Percentiles rank a stretch among this genome's conserved stretches.
These are phyloP conservation scores for Chromis chromis DNA, from an alignment of 2,797 vertebrate species.

Conservation along the genomic window DNA sequence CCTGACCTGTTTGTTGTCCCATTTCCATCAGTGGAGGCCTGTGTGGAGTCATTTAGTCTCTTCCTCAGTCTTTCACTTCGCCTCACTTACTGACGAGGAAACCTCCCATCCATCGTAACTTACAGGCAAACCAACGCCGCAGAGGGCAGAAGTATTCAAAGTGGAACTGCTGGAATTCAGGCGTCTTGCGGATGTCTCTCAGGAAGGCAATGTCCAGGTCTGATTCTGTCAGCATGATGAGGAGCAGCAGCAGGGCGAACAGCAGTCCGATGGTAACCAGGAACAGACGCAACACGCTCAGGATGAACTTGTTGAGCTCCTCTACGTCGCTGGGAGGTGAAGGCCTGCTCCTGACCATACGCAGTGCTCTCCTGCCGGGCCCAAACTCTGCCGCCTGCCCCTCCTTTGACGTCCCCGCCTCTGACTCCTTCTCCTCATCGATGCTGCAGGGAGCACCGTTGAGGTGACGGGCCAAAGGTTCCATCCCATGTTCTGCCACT, in stretches of 20 bases:
- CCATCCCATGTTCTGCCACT: slow-evolving; percentile 89
- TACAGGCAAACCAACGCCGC: slow-evolving; percentile 97
- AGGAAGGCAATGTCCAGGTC: slow-evolving; percentile 98
- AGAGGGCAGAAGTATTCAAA: slow-evolving; percentile 99
- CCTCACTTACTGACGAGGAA: slow-evolving; percentile 88
- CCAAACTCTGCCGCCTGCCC: slow-evolving; percentile 56
- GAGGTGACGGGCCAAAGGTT: slow-evolving; percentile 87
- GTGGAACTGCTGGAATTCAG: slow-evolving; percentile 99
- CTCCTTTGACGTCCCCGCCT: slow-evolving; percentile 74
- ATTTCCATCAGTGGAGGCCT: slow-evolving; percentile 38
- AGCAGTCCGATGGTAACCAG: slow-evolving; percentile 95
- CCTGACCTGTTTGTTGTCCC: slow-evolving; percentile 13
- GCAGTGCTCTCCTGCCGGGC: slow-evolving; percentile 84
- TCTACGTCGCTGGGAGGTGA: slow-evolving; percentile 88
- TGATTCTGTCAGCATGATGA: slow-evolving; percentile 96
- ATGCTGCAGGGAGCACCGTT: slow-evolving; percentile 90
- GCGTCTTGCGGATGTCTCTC: slow-evolving; percentile 97
- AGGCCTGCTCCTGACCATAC: slow-evolving; percentile 87
- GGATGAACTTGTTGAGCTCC: slow-evolving; percentile 95
- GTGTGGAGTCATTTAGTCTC: slow-evolving; percentile 17
- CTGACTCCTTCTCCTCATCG: slow-evolving; percentile 89
- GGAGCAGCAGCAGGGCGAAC: slow-evolving; percentile 94
- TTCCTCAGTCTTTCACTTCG: background rate
- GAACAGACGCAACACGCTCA: slow-evolving; percentile 94
- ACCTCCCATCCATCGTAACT: slow-evolving; percentile 90